Evolutionary conservation across 1,140 invertebrate species (phyloP).

Genomic region (Platyura marginata): DNA sequence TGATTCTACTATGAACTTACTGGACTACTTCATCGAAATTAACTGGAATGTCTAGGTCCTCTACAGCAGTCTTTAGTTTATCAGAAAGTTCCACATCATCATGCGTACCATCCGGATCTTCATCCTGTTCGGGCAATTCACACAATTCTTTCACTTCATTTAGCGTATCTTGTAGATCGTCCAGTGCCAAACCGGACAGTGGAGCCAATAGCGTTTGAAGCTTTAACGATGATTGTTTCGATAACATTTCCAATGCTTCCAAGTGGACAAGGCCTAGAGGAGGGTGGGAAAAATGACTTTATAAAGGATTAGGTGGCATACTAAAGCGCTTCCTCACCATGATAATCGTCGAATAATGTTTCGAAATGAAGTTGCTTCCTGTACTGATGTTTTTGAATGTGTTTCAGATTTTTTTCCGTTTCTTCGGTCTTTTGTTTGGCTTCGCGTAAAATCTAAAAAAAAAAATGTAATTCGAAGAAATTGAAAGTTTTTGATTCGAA

Average conservation of each 20-base stretch:
- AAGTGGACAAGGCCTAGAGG: conserved; percentile 54
- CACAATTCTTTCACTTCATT: conserved; percentile 63
- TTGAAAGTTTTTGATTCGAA: too few relatives aligned
- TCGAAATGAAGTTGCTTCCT: conserved; percentile 57
- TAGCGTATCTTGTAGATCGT: conserved; percentile 55
- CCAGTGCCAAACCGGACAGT: conserved; percentile 31
- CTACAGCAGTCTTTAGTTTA: conserved; percentile 30
- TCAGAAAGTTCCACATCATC: conserved; percentile 31
- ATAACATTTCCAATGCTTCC: conserved; percentile 79
- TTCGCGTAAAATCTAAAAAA: conserved; percentile 57
- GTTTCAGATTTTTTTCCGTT: conserved; percentile 36
- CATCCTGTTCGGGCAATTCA: conserved; percentile 47
- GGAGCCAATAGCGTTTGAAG: conserved; percentile 40
- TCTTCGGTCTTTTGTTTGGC: conserved; percentile 63
- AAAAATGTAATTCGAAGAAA: conserved; percentile 24
- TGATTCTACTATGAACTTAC: conserved; percentile 13
- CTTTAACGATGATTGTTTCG: conserved; percentile 60
- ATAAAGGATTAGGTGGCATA: background rate
- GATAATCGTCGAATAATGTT: conserved; percentile 71
- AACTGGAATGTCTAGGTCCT: conserved; percentile 37
- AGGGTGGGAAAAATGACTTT: conserved; percentile 16
- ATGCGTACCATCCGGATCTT: conserved; percentile 27
- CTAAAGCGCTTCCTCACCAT: conserved; percentile 30
- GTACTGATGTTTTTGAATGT: conserved; percentile 34
- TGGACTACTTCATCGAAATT: conserved; percentile 31